A percentile compares a stretch with the other conserved stretches of the same genome.
Conservation (phyloP, 2,113 vertebrate genomes). For the Carollia perspicillata region DNA sequence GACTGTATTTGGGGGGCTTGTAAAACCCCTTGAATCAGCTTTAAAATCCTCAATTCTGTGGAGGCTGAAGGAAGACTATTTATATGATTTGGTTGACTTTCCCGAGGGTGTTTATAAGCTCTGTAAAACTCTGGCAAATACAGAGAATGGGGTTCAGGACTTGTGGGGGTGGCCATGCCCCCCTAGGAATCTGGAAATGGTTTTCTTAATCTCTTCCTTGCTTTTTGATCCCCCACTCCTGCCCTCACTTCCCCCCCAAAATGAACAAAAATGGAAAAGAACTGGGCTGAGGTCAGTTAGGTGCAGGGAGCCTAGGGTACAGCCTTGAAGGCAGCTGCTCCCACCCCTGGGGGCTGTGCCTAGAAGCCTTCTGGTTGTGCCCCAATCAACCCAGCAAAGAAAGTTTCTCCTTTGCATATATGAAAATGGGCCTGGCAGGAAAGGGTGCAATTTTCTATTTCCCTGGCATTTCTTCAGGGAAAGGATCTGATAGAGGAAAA, state of each 20-base stretch:
- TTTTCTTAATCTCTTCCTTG: slow-evolving; percentile 40
- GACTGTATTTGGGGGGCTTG: slow-evolving; percentile 67
- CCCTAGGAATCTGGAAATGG: not conserved
- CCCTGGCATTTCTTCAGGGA: slow-evolving; percentile 1
- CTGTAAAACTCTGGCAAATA: slow-evolving; percentile 76
- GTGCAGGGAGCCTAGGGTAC: not conserved
- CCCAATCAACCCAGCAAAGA: slow-evolving; percentile 41
- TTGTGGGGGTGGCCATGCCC: slow-evolving; percentile 37
- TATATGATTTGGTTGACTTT: slow-evolving; percentile 72
- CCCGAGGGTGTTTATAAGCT: slow-evolving; percentile 75
- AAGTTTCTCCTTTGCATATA: slow-evolving; percentile 59
- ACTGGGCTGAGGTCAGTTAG: not conserved
- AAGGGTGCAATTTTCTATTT: not conserved
- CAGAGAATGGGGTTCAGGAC: slow-evolving; percentile 69
- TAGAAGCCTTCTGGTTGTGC: not conserved
- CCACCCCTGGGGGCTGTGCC: not conserved
- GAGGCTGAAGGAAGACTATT: slow-evolving; percentile 67
- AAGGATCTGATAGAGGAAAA: not conserved
- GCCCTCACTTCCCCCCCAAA: not conserved
- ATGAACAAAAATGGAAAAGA: not conserved
- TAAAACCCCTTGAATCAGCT: slow-evolving; percentile 67
- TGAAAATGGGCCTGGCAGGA: not conserved
- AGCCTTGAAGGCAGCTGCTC: not conserved
- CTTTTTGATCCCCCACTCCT: not conserved
- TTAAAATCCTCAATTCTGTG: slow-evolving; percentile 76